Evolutionary conservation across 2,888 invertebrate genomes (phyloP), one percentile per base, ranked within the genome.

Genomic region (Dryadula phaetusa): DNA sequence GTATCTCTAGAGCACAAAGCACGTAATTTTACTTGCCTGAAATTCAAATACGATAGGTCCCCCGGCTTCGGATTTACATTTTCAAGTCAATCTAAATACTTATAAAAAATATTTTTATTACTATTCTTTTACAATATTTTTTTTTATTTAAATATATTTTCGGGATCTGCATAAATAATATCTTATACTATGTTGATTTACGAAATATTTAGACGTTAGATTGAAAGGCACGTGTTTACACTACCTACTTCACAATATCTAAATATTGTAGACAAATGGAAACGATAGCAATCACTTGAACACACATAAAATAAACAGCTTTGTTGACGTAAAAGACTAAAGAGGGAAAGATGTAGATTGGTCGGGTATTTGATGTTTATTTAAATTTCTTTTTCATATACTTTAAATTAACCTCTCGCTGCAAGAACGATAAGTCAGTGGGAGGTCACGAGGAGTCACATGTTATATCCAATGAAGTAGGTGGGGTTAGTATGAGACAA

Each of bases 191-290:
- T 0, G 5, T 22, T 22, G 6, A 46, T 22, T 28, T 28, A 4
- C 28, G n/a, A n/a, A 42, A 44, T 18, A 18, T 44, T 44, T 44
- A 14, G 14, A 16, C 10, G 14, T 12, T 18, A 25, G 18, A 58
- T 40, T 40, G n/a, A 42, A 42, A 28, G 22, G 25, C n/a, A 18
- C 18, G n/a, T 42, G 22, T 40, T 58, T 58, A 37, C 42, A 25
- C 8, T 40, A 34, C 53, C n/a, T 56, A 34, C 53, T 58, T 20
- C 25, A 10, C 10, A 22, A 14, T 22, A 25, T 58, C 16, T 40
- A 58, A 58, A 58, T 40, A 42, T 58, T 58, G 20, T 58, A 58
- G 22, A 10, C 25, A 16, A 25, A 58, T 28, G 42, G n/a, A 25
- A 58, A 42, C 5, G 4, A 0, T 42, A 58, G 42, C 58, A 58